phyloP scores from a whole-genome alignment of 2,797 vertebrate genomes.

The Eulemur rubriventer region DNA sequence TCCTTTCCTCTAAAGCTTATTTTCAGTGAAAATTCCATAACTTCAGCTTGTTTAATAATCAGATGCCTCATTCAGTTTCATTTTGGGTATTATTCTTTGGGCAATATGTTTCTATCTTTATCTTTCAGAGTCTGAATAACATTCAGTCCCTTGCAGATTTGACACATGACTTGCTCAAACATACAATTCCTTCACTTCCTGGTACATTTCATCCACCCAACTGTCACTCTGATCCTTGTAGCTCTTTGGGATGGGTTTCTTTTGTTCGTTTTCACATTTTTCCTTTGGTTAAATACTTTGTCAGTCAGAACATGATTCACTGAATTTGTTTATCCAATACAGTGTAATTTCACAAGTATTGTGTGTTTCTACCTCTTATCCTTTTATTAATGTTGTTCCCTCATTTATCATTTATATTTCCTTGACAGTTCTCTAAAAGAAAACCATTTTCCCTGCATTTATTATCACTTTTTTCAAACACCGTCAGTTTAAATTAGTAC shows the following conservation, averaged over 20 bases:
- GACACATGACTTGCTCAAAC: constrained; percentile 47
- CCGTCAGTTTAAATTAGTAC: neutral
- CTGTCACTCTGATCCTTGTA: constrained; percentile 2
- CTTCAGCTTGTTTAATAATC: neutral
- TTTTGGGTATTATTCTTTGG: constrained; percentile 15
- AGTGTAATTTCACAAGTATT: neutral
- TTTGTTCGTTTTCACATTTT: constrained; percentile 47
- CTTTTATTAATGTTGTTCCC: constrained; percentile 40
- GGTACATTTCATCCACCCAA: neutral
- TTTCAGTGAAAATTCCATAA: constrained; percentile 2
- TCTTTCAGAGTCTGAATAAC: constrained; percentile 50
- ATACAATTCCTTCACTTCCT: constrained; percentile 34
- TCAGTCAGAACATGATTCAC: neutral
- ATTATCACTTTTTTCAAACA: neutral
- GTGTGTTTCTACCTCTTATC: neutral
- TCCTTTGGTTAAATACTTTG: constrained; percentile 48
- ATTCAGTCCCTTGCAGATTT: constrained; percentile 52
- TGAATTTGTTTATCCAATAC: constrained; percentile 43
- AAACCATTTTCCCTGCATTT: neutral
- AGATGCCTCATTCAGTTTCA: constrained; percentile 42
- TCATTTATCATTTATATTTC: constrained; percentile 42
- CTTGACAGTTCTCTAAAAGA: constrained; percentile 26
- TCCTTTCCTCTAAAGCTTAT: neutral
- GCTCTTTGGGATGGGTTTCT: constrained; percentile 44
- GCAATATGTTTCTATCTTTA: constrained; percentile 42